Evolutionary conservation across 2,113 vertebrate species (phyloP), one percentile per base, ranked within the genome.

Genomic region (Chaenogobius annularis): DNA sequence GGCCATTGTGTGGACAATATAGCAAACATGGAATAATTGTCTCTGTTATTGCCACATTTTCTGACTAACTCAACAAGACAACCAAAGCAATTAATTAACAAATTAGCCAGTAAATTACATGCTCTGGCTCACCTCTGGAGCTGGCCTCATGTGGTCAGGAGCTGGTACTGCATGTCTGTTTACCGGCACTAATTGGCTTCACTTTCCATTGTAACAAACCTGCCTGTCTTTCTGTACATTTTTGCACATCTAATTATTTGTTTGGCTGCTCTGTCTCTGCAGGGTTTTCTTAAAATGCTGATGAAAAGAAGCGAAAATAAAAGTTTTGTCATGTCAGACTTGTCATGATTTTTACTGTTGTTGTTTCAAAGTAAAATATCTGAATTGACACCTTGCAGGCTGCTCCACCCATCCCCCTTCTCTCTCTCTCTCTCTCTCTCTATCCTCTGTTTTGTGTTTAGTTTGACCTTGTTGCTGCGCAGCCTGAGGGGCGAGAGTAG

Each of bases 401-500:
- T 54, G 58, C 55, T 31, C n/a, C 20, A 73, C 66, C 19, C 9
- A 11, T 54, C 54, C 65, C 68, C 68, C 72, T 69, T 66, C 77
- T 19, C 58, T 37, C 26, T 26, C 58, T 10, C 22, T 26, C 55
- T 22, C 22, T 26, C 55, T 26, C 54, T 22, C 54, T 14, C 5
- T 26, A 10, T 26, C 22, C 22, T 14, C 55, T 26, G 22, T 58
- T 58, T 26, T 58, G 55, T 58, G 23, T 61, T 10, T 68, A 70
- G 71, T 83, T 81, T 88, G 87, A 90, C 87, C 88, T 90, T 88
- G 88, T 90, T 88, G 86, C 86, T 79, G 72, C 69, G 44, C 73
- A 75, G 75, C 74, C 68, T 63, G 72, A 47, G 56, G 79, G 54
- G 72, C 66, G 7, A 12, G 63, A 44, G 74, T 17, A 11, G n/a